Evolutionary conservation across 2,113 vertebrate species (phyloP), one percentile per base, ranked within the genome.

Genomic region (Symphodus melops): DNA sequence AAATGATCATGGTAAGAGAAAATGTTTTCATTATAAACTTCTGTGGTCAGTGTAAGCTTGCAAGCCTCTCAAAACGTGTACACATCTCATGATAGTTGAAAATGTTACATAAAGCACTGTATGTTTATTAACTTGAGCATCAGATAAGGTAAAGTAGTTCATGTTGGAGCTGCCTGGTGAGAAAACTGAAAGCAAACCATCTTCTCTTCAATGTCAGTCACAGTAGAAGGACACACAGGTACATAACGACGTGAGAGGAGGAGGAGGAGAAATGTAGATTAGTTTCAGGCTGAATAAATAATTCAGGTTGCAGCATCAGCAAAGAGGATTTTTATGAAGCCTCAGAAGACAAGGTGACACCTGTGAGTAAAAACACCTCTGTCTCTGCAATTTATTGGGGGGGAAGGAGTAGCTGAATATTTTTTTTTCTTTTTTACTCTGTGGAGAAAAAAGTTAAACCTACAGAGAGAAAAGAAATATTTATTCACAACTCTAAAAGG

Each of bases 251-350:
- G 59, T 68, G 58, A 71, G 46, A 48, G 46, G 14, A 48, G 14
- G 46, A 44, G 63, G 14, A 53, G 69, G 51, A 46, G 41, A 79
- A 48, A 64, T 72, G 54, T 33, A 77, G 81, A 82, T 86, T 62
- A 78, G 72, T 80, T 68, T 75, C 68, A 79, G 62, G 53, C 41
- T 68, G 78, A 66, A 89, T 89, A 86, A 89, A 86, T 86, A 89
- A 89, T 89, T 86, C 81, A 89, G 66, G 68, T 17, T 79, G 84
- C 86, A 74, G 72, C 72, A 65, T 86, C 84, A 84, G 78, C 81
- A 74, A 65, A 82, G 68, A 42, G 46, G 21, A 57, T 77, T 80
- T 79, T 80, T 69, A 80, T 82, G 82, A 84, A 80, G 69, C 59
- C 72, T 60, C 49, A 76, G 80, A 82, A 44, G 77, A 72, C 84